Conservation (phyloP, 2,888 invertebrate species). For the Bugula neritina region DNA sequence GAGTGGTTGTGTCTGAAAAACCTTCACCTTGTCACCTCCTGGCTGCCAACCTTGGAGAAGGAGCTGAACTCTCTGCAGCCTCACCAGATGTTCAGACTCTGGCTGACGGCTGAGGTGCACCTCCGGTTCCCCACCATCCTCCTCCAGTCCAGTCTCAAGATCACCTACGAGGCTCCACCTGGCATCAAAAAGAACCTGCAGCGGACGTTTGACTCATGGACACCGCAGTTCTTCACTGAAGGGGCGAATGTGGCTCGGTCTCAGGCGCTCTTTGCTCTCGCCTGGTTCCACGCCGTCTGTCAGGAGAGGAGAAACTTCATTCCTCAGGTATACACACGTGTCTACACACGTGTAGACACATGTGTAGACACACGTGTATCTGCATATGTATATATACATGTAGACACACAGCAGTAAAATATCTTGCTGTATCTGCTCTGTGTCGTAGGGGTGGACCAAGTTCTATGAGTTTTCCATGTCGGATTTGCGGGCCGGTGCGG, state of each 20-base stretch:
- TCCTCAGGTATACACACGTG: conserved; percentile 63
- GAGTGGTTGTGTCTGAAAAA: conserved; percentile 76
- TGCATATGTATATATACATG: too few species aligned
- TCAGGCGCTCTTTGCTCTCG: conserved; percentile 67
- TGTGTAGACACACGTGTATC: too few species aligned
- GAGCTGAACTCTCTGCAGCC: conserved; percentile 59
- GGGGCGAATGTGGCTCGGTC: conserved; percentile 47
- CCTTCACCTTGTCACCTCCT: conserved; percentile 68
- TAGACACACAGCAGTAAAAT: too few species aligned
- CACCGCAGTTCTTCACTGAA: conserved; percentile 53
- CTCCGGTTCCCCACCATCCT: conserved; percentile 69
- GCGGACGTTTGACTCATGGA: conserved; percentile 70
- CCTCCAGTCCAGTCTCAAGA: conserved; percentile 70
- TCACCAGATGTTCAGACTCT: conserved; percentile 64
- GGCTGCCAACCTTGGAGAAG: conserved; percentile 67
- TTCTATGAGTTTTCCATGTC: conserved; percentile 80
- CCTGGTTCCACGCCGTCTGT: conserved; percentile 81
- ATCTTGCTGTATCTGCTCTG: too few species aligned
- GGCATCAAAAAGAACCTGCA: conserved; percentile 77
- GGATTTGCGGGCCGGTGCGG: conserved; percentile 70
- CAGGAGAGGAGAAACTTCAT: conserved; percentile 83
- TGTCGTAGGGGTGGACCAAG: conserved; percentile 76
- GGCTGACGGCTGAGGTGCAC: conserved; percentile 81
- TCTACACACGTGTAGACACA: too few species aligned
- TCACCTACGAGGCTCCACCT: conserved; percentile 76